Percentiles rank a stretch among this genome's conserved stretches.
phyloP scores from a whole-genome alignment of 2,113 vertebrate genomes.

The Panthera leo region DNA sequence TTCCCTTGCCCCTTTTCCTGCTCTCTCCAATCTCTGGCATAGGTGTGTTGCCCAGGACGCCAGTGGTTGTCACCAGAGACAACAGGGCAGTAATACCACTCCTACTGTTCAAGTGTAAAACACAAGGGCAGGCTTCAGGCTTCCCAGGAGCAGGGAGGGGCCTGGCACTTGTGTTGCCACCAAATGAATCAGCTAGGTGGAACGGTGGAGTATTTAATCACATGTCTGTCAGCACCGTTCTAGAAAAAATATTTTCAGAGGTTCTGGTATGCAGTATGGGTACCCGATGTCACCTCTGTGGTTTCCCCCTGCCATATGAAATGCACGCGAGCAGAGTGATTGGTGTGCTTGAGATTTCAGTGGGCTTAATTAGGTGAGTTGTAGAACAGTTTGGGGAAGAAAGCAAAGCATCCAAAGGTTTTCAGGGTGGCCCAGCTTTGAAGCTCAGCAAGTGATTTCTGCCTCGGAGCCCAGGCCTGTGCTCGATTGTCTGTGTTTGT shows the following conservation, averaged over 20 bases:
- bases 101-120: not conserved
- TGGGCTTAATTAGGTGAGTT: not conserved
- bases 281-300: not conserved
- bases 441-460: not conserved
- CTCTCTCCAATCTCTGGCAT: not conserved
- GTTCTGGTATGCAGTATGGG: not conserved
- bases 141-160: not conserved
- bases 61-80: not conserved
- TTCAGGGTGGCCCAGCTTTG: not conserved
- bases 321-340: accelerated
- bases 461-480: not conserved
- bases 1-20: not conserved
- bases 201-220: not conserved
- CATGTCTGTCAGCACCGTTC: not conserved
- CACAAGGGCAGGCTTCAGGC: not conserved
- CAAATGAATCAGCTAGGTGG: not conserved
- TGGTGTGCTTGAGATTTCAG: not conserved
- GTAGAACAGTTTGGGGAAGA: not conserved
- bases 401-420: not conserved
- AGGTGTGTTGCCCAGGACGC: not conserved
- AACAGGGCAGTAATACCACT: not conserved
- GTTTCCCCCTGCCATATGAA: not conserved
- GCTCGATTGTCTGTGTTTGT: not conserved
- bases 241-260: not conserved
- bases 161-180: not conserved